Evolutionary conservation across 2,113 vertebrate species (phyloP), one percentile per base, ranked within the genome.

Genomic region (Trichomycterus rosablanca): DNA sequence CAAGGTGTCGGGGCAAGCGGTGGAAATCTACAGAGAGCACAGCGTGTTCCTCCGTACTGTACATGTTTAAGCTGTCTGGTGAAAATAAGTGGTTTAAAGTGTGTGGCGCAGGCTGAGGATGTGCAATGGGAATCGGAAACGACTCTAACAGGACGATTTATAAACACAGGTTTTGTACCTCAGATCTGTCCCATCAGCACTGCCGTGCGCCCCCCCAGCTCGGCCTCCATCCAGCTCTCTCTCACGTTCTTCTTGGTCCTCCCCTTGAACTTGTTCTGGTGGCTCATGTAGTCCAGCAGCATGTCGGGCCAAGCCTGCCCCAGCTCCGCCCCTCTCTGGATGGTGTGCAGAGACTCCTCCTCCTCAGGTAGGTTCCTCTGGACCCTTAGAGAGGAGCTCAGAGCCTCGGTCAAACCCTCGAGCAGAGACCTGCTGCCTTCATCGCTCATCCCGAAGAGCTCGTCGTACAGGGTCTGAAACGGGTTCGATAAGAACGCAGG

Each of bases 221-320:
- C 42, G 16, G 26, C 30, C 24, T 28, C 34, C 19, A 35, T 24
- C n/a, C 20, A 35, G 59, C 15, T 10, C 15, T 42, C 48, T 23
- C 59, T 67, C 8, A 43, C 45, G 53, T 51, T 75, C 67, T 79
- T 84, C 69, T 81, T 84, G 58, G 84, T 83, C 50, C 76, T 66
- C 32, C 75, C 81, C 73, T 74, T 81, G 73, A 80, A 85, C 58
- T 56, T 74, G 6, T 71, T 50, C 66, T 83, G 79, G 7, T 75
- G 66, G 30, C 61, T 78, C 74, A 81, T 80, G 55, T 80, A 79
- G 55, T 83, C 70, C 52, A 74, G 30, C 18, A 85, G 70, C 2
- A 32, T 28, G 1, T 64, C 61, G 1, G 77, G 74, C 79, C 77
- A 80, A 34, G 73, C 18, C n/a, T 44, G 28, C 23, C 59, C 66